Percentiles rank a stretch among this genome's conserved stretches.
phyloP scores from a whole-genome alignment of 2,888 invertebrate species.

The Congeria kusceri region DNA sequence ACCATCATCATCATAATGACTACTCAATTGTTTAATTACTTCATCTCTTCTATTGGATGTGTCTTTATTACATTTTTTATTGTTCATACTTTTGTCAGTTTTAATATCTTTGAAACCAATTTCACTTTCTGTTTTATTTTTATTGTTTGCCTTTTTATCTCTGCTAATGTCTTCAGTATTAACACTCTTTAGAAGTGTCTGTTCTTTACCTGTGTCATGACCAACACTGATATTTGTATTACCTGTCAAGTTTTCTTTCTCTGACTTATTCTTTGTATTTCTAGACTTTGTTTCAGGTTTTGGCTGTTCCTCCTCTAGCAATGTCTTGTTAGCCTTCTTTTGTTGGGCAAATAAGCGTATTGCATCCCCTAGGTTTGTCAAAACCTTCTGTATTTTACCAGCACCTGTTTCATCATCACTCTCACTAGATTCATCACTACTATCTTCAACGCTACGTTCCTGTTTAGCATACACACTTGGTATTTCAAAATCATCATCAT shows the following conservation, averaged over 20 bases:
- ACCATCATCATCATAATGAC: slow-evolving; percentile 27
- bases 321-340: neutral
- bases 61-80: slow-evolving; percentile 1
- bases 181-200: neutral
- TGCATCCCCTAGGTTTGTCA: neutral
- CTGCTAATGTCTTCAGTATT: neutral
- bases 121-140: neutral
- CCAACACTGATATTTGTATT: too few relatives aligned
- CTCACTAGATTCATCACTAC: slow-evolving; percentile 8
- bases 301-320: slow-evolving; percentile 1
- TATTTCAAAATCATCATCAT: neutral
- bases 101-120: neutral
- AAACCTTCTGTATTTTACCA: neutral
- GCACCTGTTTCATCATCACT: slow-evolving; percentile 14
- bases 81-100: neutral
- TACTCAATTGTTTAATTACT: neutral
- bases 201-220: too few relatives aligned
- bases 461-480: neutral
- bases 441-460: slow-evolving; percentile 20
- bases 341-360: neutral
- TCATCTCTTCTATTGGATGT: slow-evolving; percentile 5
- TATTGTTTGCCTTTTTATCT: neutral
- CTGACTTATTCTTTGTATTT: neutral
- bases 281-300: slow-evolving; percentile 11
- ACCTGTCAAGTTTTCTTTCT: neutral